A percentile compares a stretch with the other conserved stretches of the same genome.
Conservation (phyloP, 2,888 invertebrate species). For the Acleris emargana region DNA sequence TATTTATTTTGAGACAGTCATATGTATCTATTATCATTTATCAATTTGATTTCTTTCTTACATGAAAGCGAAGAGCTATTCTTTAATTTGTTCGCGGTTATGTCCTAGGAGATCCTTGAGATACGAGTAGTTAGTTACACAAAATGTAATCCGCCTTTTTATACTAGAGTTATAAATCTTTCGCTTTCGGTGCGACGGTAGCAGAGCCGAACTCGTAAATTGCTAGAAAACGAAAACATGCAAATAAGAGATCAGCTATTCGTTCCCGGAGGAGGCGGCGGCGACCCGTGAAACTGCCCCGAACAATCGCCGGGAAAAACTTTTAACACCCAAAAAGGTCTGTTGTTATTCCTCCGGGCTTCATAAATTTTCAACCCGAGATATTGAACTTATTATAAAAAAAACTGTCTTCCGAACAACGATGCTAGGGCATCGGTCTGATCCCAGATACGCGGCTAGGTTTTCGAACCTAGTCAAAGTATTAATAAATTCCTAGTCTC, state of each 20-base stretch:
- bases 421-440: no score
- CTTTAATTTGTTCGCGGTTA: no score
- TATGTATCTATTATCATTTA: no score
- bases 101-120: no score
- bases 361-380: conserved; percentile 28
- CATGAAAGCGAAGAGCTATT: no score
- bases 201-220: conserved; percentile 41
- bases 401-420: not conserved
- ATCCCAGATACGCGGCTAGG: no score
- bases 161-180: conserved; percentile 49
- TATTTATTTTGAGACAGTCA: no score
- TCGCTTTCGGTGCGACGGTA: conserved; percentile 39
- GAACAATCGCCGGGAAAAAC: conserved; percentile 28
- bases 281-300: conserved; percentile 42
- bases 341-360: conserved; percentile 23
- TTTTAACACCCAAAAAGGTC: conserved; percentile 28
- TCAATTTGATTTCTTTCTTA: no score
- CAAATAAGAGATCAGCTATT: conserved; percentile 47
- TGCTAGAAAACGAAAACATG: conserved; percentile 45
- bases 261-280: conserved; percentile 35
- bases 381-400: conserved; percentile 15
- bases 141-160: conserved; percentile 1
- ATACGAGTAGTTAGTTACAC: not conserved
- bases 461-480: no score
- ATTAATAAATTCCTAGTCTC: no score